Conservation (phyloP, 2,113 vertebrate species). For the Jacana jacana region DNA sequence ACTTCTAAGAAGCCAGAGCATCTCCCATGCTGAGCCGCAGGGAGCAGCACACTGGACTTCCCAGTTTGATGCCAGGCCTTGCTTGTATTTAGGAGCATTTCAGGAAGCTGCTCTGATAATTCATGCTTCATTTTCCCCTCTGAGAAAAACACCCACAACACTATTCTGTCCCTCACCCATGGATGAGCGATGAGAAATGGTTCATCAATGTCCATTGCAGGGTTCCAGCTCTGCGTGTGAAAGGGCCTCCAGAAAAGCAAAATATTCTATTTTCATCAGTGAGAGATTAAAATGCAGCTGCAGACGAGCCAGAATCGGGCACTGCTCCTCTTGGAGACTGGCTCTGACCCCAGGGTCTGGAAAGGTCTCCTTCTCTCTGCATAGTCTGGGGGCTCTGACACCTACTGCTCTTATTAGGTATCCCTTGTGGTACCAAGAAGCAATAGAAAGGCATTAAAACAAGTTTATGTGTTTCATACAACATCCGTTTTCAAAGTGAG, state of each 20-base stretch:
- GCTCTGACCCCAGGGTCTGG: background rate
- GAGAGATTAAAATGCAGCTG: background rate
- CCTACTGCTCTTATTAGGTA: background rate
- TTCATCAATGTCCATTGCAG: background rate
- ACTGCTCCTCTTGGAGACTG: background rate
- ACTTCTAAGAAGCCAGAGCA: background rate
- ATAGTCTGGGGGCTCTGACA: background rate
- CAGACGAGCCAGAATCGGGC: background rate
- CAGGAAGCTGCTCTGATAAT: background rate
- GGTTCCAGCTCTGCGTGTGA: fast-evolving
- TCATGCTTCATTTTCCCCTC: background rate
- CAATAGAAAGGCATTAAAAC: background rate
- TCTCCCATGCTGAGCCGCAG: background rate
- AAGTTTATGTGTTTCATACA: background rate
- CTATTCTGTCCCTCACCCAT: background rate
- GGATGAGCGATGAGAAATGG: background rate
- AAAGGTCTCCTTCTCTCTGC: background rate
- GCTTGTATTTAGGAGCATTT: background rate
- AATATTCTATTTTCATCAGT: background rate
- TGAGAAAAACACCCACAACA: background rate
- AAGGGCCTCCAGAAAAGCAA: background rate
- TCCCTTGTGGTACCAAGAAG: background rate
- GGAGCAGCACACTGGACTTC: background rate
- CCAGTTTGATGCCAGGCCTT: background rate
- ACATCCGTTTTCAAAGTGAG: background rate